Conservation (phyloP, 2,888 invertebrate genomes). For the Eupithecia vulgata region DNA sequence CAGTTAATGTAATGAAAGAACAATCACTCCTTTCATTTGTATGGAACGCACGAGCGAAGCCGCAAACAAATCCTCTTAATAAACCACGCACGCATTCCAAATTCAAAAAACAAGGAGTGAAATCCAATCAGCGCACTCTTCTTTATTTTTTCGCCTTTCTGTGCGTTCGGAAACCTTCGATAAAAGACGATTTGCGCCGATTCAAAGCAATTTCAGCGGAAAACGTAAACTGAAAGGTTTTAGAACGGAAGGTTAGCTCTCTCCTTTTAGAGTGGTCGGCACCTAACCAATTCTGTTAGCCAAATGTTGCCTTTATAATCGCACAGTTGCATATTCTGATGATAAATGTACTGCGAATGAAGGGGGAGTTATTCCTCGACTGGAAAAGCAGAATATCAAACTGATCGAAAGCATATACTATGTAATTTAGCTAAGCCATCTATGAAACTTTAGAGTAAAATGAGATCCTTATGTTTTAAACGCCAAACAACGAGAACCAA, state of each 20-base stretch:
- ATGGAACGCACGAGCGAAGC: conserved; percentile 2
- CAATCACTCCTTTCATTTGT: conserved; percentile 3
- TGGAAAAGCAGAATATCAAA: neutral
- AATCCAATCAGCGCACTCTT: conserved; percentile 31
- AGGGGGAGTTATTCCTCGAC: neutral
- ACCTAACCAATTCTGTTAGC: neutral
- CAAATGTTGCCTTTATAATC: neutral
- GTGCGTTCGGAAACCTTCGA: conserved; percentile 10
- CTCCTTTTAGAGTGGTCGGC: neutral
- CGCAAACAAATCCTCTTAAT: conserved; percentile 15
- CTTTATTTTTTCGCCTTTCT: conserved; percentile 12
- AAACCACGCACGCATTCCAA: conserved; percentile 32
- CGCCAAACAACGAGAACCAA: too few species aligned
- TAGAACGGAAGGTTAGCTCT: neutral
- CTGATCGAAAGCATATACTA: neutral
- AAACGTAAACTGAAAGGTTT: neutral
- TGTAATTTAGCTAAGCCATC: too few species aligned
- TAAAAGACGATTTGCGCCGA: conserved; percentile 11
- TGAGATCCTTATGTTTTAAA: too few species aligned
- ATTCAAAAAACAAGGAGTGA: conserved; percentile 30
- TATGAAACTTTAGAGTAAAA: too few species aligned
- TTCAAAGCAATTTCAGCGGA: conserved; percentile 8
- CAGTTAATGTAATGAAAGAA: neutral
- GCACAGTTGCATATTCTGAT: neutral
- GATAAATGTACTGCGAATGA: too few species aligned